Conservation (phyloP, 2,113 vertebrate species). For the Arvicanthis niloticus region DNA sequence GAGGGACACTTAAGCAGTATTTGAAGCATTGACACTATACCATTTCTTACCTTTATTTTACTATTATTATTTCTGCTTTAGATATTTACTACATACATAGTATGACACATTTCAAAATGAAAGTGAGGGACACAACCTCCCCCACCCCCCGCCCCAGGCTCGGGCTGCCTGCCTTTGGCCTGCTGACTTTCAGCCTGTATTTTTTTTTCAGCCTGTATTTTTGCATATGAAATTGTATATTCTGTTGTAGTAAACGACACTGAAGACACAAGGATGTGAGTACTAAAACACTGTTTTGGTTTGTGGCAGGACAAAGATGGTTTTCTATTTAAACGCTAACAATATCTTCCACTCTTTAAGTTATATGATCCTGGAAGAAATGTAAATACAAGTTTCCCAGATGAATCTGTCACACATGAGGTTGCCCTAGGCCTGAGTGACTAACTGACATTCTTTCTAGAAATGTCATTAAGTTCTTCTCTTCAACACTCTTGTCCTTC, state of each 20-base stretch:
- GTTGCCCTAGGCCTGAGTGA: neutral
- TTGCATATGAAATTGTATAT: neutral
- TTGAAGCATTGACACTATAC: neutral
- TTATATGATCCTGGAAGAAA: neutral
- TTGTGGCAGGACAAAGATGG: neutral
- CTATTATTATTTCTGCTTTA: neutral
- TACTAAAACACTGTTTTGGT: neutral
- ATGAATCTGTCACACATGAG: neutral
- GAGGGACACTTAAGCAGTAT: neutral
- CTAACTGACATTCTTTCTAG: neutral
- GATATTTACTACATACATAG: neutral
- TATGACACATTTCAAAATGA: slow-evolving; percentile 39
- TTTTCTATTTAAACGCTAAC: neutral
- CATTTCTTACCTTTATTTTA: neutral
- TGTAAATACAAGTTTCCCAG: neutral
- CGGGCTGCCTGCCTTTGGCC: neutral
- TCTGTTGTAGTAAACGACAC: neutral
- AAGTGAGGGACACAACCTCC: neutral
- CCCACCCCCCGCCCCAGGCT: fast-evolving
- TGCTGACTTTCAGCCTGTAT: neutral
- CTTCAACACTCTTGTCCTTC: neutral
- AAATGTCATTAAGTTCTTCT: neutral
- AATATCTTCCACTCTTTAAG: neutral
- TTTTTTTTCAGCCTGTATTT: neutral
- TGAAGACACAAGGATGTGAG: neutral